A percentile compares a stretch with the other conserved stretches of the same genome.
phyloP scores from a whole-genome alignment of 2,797 vertebrate species.

The Triplophysa bombifrons region DNA sequence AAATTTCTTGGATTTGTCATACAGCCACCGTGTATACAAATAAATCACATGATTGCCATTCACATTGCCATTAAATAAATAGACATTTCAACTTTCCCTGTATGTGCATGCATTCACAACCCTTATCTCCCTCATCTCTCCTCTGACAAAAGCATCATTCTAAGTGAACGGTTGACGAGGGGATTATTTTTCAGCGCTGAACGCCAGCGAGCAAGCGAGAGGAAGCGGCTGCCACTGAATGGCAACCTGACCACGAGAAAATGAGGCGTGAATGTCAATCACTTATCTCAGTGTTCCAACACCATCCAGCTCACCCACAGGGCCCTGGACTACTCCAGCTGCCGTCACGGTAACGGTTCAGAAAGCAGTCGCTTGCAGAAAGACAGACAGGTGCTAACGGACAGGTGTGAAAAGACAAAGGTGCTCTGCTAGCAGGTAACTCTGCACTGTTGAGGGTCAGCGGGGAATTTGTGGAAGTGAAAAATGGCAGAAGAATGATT shows the following conservation, averaged over 20 bases:
- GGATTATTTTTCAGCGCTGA: background rate
- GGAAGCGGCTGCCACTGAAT: slow-evolving; percentile 2
- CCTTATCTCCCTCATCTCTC: background rate
- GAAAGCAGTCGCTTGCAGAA: slow-evolving; percentile 1
- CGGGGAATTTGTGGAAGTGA: background rate
- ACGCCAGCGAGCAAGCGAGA: background rate
- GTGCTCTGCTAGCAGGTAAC: slow-evolving; percentile 1
- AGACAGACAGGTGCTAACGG: slow-evolving; percentile 19
- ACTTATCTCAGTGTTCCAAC: slow-evolving; percentile 33
- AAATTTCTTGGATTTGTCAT: too few species aligned
- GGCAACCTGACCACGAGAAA: slow-evolving; percentile 45
- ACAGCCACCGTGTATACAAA: too few species aligned
- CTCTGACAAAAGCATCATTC: background rate
- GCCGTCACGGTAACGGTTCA: slow-evolving; percentile 13
- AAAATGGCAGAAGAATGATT: background rate
- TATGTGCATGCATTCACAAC: background rate
- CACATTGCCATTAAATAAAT: background rate
- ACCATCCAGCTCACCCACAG: slow-evolving; percentile 21
- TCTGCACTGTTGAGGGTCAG: background rate
- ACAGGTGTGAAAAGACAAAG: slow-evolving; percentile 34
- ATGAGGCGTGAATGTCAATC: slow-evolving; percentile 51
- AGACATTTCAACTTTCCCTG: background rate
- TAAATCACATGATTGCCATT: too few species aligned
- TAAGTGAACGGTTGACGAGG: background rate
- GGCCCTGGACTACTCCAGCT: slow-evolving; percentile 19